Conservation (phyloP, 2,888 invertebrate genomes). For the Diloba caeruleocephala region DNA sequence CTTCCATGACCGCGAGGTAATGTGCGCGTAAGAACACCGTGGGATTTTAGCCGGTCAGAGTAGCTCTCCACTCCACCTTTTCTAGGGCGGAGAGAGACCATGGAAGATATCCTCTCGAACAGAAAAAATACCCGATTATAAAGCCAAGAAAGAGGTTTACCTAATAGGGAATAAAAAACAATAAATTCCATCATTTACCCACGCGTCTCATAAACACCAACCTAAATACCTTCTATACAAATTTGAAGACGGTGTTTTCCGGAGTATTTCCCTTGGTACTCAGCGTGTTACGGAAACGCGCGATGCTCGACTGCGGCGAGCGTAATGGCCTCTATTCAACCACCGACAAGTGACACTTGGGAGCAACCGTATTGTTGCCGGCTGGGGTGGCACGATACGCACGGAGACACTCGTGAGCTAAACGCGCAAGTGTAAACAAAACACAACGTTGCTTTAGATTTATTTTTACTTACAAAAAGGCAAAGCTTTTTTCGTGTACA, state of each 20-base stretch:
- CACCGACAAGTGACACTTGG: conserved; percentile 65
- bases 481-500: neutral
- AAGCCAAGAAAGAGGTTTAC: too few relatives aligned
- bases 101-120: too few relatives aligned
- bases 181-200: conserved; percentile 9
- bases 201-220: conserved; percentile 27
- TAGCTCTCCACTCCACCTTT: too few relatives aligned
- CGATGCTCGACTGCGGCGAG: conserved; percentile 44
- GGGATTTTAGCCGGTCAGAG: too few relatives aligned
- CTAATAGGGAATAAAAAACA: too few relatives aligned
- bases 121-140: too few relatives aligned
- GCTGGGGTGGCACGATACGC: conserved; percentile 25
- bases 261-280: conserved; percentile 51
- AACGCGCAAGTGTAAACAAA: conserved; percentile 48
- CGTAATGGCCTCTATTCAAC: conserved; percentile 72
- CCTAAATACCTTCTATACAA: conserved; percentile 39
- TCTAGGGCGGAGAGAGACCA: too few relatives aligned
- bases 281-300: conserved; percentile 38
- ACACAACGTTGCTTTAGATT: conserved; percentile 2
- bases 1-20: too few relatives aligned
- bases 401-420: conserved; percentile 21
- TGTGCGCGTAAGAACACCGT: too few relatives aligned
- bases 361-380: conserved; percentile 61
- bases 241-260: conserved; percentile 48
- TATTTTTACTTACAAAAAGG: neutral